Evolutionary conservation across 2,888 invertebrate species (phyloP).

Genomic region (Catotricha subobsoleta): DNA sequence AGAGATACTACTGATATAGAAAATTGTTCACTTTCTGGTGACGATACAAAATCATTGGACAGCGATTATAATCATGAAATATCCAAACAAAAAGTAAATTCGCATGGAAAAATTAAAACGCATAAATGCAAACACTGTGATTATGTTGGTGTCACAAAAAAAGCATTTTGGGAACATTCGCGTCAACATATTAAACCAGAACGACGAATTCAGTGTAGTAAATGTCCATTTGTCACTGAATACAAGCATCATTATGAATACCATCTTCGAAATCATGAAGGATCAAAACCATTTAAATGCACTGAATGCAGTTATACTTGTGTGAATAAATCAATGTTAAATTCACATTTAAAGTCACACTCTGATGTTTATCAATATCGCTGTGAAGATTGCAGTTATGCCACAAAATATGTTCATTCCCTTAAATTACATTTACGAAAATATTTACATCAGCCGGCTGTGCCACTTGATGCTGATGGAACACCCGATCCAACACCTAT

Average conservation of each 20-base stretch:
- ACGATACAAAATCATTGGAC: constrained; percentile 23
- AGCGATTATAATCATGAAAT: constrained; percentile 29
- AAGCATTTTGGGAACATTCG: constrained; percentile 86
- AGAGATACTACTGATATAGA: constrained; percentile 24
- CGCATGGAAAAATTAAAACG: constrained; percentile 65
- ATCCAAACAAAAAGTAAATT: constrained; percentile 33
- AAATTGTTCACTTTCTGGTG: constrained; percentile 30
- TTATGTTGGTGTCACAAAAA: constrained; percentile 67
- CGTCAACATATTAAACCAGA: constrained; percentile 84
- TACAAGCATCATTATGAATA: constrained; percentile 98
- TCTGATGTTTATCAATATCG: constrained; percentile 81
- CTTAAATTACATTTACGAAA: constrained; percentile 88
- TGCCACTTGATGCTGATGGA: constrained; percentile 78
- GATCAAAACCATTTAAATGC: constrained; percentile 91
- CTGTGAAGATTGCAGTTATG: constrained; percentile 85
- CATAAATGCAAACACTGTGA: constrained; percentile 88
- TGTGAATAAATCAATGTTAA: constrained; percentile 98
- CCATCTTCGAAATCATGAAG: constrained; percentile 85
- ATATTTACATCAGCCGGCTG: constrained; percentile 75
- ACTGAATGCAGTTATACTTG: constrained; percentile 75
- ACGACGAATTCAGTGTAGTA: constrained; percentile 74
- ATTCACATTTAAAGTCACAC: constrained; percentile 94
- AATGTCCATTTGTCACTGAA: constrained; percentile 95
- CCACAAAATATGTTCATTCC: constrained; percentile 95
- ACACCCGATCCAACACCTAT: constrained; percentile 73